Evolutionary conservation across 2,888 invertebrate genomes (phyloP).

Genomic region (Amphimallon solstitiale): DNA sequence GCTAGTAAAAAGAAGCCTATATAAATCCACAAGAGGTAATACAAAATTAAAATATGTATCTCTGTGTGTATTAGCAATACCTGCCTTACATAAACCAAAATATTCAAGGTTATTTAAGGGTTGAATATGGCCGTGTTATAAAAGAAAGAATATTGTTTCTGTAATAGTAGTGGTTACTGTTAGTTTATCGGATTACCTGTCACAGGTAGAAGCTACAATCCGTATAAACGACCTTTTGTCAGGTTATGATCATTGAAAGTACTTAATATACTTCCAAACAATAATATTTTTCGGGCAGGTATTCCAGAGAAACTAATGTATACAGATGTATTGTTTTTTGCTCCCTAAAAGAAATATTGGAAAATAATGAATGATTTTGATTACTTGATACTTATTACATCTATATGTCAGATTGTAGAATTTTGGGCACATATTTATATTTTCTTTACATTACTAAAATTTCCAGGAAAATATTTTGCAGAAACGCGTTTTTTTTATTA

Average conservation of each 20-base stretch:
- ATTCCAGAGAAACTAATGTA: too few relatives aligned
- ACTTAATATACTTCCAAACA: background rate
- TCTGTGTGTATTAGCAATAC: conserved; percentile 12
- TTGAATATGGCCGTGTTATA: background rate
- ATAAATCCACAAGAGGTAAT: background rate
- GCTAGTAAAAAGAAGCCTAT: too few relatives aligned
- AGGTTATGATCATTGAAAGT: background rate
- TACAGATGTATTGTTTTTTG: too few relatives aligned
- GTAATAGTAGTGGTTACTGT: conserved; percentile 13
- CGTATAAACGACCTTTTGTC: background rate
- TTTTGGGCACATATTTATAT: too few relatives aligned
- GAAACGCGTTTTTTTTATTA: too few relatives aligned
- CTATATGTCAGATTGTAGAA: too few relatives aligned
- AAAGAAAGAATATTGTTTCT: conserved; percentile 14
- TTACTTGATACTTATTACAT: too few relatives aligned
- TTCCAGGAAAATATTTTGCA: too few relatives aligned
- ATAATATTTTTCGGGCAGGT: background rate
- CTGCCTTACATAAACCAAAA: conserved; percentile 17
- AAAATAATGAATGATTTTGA: too few relatives aligned
- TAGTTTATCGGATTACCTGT: conserved; percentile 28
- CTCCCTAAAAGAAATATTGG: too few relatives aligned
- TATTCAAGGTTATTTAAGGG: conserved; percentile 15
- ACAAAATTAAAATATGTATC: background rate
- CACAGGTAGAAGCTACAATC: conserved; percentile 15
- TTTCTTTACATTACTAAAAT: too few relatives aligned